Percentiles rank a stretch among this genome's conserved stretches.
Conservation (phyloP, 2,888 invertebrate genomes). For the Saturnia pavonia region DNA sequence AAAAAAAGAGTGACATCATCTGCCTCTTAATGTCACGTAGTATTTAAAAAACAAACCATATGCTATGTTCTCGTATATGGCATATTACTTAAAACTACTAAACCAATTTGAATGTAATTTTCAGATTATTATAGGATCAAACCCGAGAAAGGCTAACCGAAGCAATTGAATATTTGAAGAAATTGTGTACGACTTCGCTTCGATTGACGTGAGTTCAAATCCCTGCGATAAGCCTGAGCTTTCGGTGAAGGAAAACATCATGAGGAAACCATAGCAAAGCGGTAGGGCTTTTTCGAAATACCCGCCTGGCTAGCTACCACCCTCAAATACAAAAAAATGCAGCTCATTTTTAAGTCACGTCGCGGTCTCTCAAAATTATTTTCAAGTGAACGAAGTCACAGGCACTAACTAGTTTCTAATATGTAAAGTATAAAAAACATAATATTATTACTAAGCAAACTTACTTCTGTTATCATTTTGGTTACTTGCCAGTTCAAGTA, state of each 20-base stretch:
- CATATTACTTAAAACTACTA: too few species aligned
- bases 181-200: too few species aligned
- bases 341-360: too few species aligned
- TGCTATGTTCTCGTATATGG: too few species aligned
- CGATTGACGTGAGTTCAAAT: too few species aligned
- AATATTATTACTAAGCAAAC: background rate
- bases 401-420: background rate
- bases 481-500: slow-evolving; percentile 55
- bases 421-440: background rate
- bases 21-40: too few species aligned
- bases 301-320: background rate
- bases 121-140: too few species aligned
- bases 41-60: too few species aligned
- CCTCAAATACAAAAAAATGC: background rate
- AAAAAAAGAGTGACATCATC: too few species aligned
- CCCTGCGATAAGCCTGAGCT: background rate
- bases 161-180: too few species aligned
- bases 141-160: too few species aligned
- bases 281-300: background rate
- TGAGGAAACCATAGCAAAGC: background rate
- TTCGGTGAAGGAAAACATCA: background rate
- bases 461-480: slow-evolving; percentile 67
- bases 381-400: background rate
- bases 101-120: too few species aligned
- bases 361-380: background rate